Evolutionary conservation across 2,113 vertebrate genomes (phyloP), one percentile per base, ranked within the genome.

Genomic region (Oncorhynchus mykiss): DNA sequence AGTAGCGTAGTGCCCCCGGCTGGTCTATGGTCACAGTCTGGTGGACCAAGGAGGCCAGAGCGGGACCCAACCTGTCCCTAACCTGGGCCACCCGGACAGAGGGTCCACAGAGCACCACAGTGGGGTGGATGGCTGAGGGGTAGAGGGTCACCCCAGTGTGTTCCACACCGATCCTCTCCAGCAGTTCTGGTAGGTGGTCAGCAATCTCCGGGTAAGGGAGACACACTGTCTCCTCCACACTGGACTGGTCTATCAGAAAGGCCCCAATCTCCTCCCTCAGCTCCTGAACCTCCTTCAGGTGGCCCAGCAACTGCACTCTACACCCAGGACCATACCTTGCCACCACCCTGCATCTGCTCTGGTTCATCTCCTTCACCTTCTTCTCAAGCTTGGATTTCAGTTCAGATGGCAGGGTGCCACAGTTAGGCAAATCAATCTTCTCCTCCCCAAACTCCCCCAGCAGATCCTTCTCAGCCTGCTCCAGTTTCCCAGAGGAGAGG

Each of bases 1-100:
- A 88, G 78, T 85, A 88, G 34, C 82, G 78, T 1, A 24, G 14
- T 12, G 89, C 87, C 0, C 83, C 91, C 1, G 89, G 86, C 31
- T 79, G 59, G 18, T 85, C 39, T 25, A 90, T 81, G 14, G 65
- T 69, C 7, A 92, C 14, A 27, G 1, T 76, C 4, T 74, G 70
- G 67, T 76, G 74, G 24, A 82, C 72, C 34, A 91, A 49, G 3
- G 87, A 84, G 54, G 76, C 54, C 22, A 91, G 27, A 74, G 88
- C 75, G 12, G 67, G 59, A 27, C 70, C 34, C 2, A 91, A 31
- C 0, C 25, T 77, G 16, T 34, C 84, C 24, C 25, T 82, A 22
- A 88, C 76, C 20, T 83, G 80, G 0, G 75, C 75, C 65, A 91
- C 85, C 70, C 62, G 78, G 51, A 25, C 48, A 0, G 73, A 72